phyloP scores from a whole-genome alignment of 2,113 vertebrate genomes.

The Nothocercus julius region DNA sequence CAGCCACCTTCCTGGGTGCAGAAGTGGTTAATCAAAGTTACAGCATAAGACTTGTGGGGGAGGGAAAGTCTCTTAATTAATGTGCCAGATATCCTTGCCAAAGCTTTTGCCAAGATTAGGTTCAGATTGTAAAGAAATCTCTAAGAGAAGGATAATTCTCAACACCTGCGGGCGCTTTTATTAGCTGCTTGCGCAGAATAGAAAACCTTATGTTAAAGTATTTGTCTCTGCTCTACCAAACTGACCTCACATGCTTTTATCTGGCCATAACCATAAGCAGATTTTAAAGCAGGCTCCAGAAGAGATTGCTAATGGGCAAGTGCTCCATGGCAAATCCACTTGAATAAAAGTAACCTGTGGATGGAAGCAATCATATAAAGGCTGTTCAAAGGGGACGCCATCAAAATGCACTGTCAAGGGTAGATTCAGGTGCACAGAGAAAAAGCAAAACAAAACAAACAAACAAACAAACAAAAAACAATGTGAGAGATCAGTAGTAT shows the following conservation, averaged over 20 bases:
- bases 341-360: not conserved
- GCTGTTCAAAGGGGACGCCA: not conserved
- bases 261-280: slow-evolving; percentile 62
- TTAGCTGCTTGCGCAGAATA: slow-evolving; percentile 57
- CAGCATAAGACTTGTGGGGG: slow-evolving; percentile 31
- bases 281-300: slow-evolving; percentile 45
- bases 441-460: not conserved
- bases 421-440: not conserved
- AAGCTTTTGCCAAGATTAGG: slow-evolving; percentile 70
- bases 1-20: slow-evolving; percentile 27
- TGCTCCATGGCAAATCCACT: slow-evolving; percentile 26
- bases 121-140: slow-evolving; percentile 70
- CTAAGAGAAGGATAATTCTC: slow-evolving; percentile 65
- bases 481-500: not conserved
- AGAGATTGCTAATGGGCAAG: slow-evolving; percentile 34
- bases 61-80: slow-evolving; percentile 57
- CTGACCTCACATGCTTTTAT: slow-evolving; percentile 55
- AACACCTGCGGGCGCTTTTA: slow-evolving; percentile 70
- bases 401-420: not conserved
- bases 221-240: slow-evolving; percentile 47
- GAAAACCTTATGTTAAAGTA: slow-evolving; percentile 60
- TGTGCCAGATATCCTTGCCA: slow-evolving; percentile 62
- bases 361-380: slow-evolving; percentile 37
- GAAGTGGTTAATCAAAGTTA: slow-evolving; percentile 61
- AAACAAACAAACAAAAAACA: not conserved